Base-by-base conservation (phyloP, 1,140 invertebrate species). In the Drosophila tristis region DNA sequence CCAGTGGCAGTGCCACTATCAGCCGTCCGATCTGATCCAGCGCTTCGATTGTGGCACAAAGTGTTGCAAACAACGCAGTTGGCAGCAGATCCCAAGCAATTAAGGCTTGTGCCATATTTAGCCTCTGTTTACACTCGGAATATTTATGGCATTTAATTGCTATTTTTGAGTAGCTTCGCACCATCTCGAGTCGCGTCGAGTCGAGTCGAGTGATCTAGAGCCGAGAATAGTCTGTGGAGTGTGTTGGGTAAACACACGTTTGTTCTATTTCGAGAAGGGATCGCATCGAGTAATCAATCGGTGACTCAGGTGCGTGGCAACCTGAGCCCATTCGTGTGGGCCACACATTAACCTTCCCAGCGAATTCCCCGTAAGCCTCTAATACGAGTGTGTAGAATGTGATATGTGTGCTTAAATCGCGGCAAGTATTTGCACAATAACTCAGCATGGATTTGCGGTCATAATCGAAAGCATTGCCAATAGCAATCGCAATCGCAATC, bases 91-190 rank as follows among this genome's bases (percentile, higher is more conserved):
- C 61, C 66, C 66, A 68, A 64, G 57, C 79, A 84, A 86, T 86
- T 79, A 73, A 63, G 59, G 25, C 59, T 47, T 63, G 45, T 73
- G 79, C 84, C 84, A 73, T 79, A 76, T 79, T 79, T 73, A 61
- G 26, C 43, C 29, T 44, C 60, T 67, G 50, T 66, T 42, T 13
- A 39, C 54, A 35, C 70, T 53, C 48, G 39, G 39, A 45, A 74
- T 85, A 86, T 85, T 80, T 78, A 77, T 85, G 80, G 81, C 56
- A 59, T 62, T 62, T 86, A 86, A 85, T 80, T 85, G 81, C 77
- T 85, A 80, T 85, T 86, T 85, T 78, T 54, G 61, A 77, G 62
- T 51, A 66, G 67, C 72, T 62, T 70, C 80, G 62, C 75, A 59
- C 61, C n/a, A 26, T 44, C 35, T 39, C 35, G 35, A 39, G 26